A percentile compares a stretch with the other conserved stretches of the same genome.
Conservation (phyloP, 1,140 invertebrate species). For the Mactra quadrangularis region DNA sequence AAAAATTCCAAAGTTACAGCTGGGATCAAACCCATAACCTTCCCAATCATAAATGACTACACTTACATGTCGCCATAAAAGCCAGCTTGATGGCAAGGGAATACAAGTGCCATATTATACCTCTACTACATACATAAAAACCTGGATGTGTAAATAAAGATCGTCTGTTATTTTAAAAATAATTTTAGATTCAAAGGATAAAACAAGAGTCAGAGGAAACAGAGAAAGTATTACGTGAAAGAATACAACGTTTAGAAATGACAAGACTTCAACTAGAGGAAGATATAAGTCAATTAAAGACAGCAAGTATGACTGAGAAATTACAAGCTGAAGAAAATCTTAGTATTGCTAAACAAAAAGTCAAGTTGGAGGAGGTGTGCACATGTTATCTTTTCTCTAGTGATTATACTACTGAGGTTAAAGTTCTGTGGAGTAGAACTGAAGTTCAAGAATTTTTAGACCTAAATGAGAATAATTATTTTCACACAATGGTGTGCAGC, state of each 20-base stretch:
- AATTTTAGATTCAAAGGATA: conserved; percentile 62
- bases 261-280: conserved; percentile 79
- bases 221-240: conserved; percentile 78
- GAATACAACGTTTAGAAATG: conserved; percentile 79
- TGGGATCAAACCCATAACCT: too few species aligned
- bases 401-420: background rate
- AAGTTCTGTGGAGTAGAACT: background rate
- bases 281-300: conserved; percentile 80
- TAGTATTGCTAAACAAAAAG: conserved; percentile 73
- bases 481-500: too few species aligned
- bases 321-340: conserved; percentile 79
- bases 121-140: too few species aligned
- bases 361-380: conserved; percentile 78
- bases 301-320: conserved; percentile 73
- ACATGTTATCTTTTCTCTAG: background rate
- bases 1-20: too few species aligned
- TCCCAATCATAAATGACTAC: too few species aligned
- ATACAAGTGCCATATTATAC: too few species aligned
- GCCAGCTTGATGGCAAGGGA: too few species aligned
- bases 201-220: conserved; percentile 78
- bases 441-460: too few species aligned
- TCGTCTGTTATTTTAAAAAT: too few species aligned
- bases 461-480: too few species aligned
- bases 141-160: too few species aligned
- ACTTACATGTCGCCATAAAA: too few species aligned